phyloP scores from a whole-genome alignment of 30 jellyfish, hydroid and myxozoan genomes.

The Sanderia malayensis region DNA sequence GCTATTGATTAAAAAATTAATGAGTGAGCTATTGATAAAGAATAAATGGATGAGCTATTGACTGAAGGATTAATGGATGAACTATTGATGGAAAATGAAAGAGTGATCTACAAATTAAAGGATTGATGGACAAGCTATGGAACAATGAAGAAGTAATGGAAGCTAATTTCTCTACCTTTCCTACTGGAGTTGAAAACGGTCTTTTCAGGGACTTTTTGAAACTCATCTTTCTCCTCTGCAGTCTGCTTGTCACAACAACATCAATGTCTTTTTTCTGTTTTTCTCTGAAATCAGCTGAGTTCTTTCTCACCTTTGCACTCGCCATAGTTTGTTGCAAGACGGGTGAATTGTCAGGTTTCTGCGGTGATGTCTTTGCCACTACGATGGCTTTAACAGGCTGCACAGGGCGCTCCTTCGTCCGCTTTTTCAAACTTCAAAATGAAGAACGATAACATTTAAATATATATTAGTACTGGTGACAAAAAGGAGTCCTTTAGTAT shows the following conservation, averaged over 20 bases:
- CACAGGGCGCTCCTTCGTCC: conserved; percentile 71
- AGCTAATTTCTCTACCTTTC: not conserved
- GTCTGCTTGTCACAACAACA: conserved; percentile 58
- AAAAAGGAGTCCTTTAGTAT: no score
- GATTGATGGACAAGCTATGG: not conserved
- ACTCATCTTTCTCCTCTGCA: conserved; percentile 49
- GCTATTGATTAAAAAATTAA: not conserved
- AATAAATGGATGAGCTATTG: not conserved
- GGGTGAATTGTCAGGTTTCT: conserved; percentile 10
- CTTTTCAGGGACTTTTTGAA: conserved; percentile 51
- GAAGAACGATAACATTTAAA: no score
- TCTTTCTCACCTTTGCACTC: conserved; percentile 16
- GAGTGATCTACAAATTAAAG: not conserved
- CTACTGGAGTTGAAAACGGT: conserved; percentile 28
- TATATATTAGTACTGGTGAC: no score
- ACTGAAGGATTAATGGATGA: no score
- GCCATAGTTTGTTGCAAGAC: not conserved
- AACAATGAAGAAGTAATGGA: not conserved
- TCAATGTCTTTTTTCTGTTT: conserved; percentile 22
- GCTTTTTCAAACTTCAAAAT: conserved; percentile 72
- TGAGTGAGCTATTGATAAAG: not conserved
- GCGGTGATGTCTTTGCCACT: conserved; percentile 11
- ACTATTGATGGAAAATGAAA: not conserved
- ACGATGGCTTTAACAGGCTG: conserved; percentile 84
- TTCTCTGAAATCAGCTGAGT: conserved; percentile 27